Evolutionary conservation across 37 sponge, comb jelly and placozoan genomes (phyloP), one percentile per base, ranked within the genome.

Genomic region (Lycopodina hypogea): DNA sequence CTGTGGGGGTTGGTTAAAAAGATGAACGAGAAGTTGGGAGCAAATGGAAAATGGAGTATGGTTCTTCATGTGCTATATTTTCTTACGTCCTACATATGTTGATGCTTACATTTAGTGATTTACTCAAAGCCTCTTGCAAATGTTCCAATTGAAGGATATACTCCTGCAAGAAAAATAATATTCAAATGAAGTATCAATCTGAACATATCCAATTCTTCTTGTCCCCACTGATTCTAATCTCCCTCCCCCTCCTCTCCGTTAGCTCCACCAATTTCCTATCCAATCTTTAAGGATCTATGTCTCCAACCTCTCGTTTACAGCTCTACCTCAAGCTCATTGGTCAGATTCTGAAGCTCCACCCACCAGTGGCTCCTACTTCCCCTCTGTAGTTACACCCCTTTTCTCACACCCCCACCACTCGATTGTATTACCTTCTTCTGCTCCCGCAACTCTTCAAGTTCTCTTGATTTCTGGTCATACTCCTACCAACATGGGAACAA

Each of bases 371-470:
- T 45, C 48, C 48, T 45, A 4, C 48, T 45, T 9, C 48, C 4
- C 48, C 48, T 9, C 48, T 9, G 9, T 45, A 4, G 8, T 9
- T 45, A 4, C 48, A 45, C 48, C 48, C 4, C 48, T 9, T 9
- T 9, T 9, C 48, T 45, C 48, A 45, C 48, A 12, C 48, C 48
- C 9, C 48, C 48, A 12, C 48, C 48, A 45, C 48, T 9, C 48
- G 8, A n/a, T n/a, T n/a, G n/a, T n/a, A n/a, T n/a, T 8, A 69
- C 80, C 50, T 69, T 75, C 34, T 83, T 83, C 58, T 83, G 72
- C 22, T 33, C 33, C 9, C 58, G 53, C 17, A 76, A 40, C 4
- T 33, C 9, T 2, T 83, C 76, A 14, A 83, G 76, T 55, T 83
- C 83, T 22, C 75, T 62, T 12, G 67, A 8, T 23, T 62, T 81